Percentiles rank a stretch among this genome's conserved stretches.
Conservation (phyloP, 2,113 vertebrate species). For the Craseonycteris thonglongyai region DNA sequence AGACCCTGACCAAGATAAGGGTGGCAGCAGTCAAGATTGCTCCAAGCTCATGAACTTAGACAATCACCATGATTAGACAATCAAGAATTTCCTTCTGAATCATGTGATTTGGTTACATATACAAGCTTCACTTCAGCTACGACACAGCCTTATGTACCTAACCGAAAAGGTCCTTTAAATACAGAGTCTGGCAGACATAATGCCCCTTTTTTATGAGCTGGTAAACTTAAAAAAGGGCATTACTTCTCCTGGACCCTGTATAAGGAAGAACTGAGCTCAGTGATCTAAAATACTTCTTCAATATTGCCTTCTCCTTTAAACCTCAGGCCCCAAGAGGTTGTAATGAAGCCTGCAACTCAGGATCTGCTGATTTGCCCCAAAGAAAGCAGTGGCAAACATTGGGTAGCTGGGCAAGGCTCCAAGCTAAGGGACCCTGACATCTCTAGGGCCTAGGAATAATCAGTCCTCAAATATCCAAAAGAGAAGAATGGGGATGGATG, state of each 20-base stretch:
- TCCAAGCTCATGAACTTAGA: not conserved
- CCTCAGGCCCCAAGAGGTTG: not conserved
- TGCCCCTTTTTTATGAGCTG: no score
- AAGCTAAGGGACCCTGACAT: not conserved
- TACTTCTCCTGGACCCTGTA: no score
- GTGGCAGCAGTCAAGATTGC: not conserved
- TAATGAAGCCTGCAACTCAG: not conserved
- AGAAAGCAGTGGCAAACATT: not conserved
- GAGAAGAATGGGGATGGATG: not conserved
- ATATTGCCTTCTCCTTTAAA: not conserved
- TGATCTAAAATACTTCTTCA: not conserved
- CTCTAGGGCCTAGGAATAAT: not conserved
- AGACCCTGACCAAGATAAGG: not conserved
- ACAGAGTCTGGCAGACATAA: no score
- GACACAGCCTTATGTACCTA: not conserved
- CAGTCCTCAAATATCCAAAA: not conserved
- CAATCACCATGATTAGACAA: not conserved
- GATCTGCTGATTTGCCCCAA: not conserved
- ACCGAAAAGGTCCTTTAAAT: not conserved
- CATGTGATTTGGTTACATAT: not conserved
- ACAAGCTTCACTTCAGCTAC: not conserved
- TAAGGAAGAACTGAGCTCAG: not conserved
- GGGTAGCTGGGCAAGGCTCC: not conserved
- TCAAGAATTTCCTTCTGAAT: not conserved
- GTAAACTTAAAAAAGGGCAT: no score